phyloP scores from a whole-genome alignment of 1,140 invertebrate species.

The Probaryconus sp. region DNA sequence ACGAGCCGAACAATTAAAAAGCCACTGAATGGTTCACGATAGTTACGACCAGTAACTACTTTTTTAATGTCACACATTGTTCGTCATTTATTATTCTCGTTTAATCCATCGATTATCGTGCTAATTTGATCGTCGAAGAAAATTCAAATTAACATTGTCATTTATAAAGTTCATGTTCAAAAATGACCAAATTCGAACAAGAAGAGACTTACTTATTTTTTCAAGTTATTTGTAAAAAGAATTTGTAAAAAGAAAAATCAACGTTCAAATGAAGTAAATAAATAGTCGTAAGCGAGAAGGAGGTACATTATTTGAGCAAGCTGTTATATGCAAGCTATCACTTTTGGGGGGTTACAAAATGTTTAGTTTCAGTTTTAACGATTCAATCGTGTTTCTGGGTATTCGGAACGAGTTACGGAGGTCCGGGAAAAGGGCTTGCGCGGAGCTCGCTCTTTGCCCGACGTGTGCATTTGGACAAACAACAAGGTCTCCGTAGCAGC shows the following conservation, averaged over 20 bases:
- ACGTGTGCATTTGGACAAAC: conserved; percentile 70
- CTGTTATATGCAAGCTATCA: conserved; percentile 10
- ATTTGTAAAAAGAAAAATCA: conserved; percentile 1
- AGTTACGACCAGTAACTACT: not conserved
- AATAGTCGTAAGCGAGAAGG: not conserved
- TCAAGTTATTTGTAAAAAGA: too few species aligned
- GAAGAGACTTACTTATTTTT: too few species aligned
- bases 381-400: conserved; percentile 39
- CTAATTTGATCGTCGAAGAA: too few species aligned
- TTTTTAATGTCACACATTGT: not conserved
- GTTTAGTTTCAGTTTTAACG: conserved; percentile 40
- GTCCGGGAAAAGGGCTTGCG: conserved; percentile 33
- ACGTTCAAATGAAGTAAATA: not conserved
- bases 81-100: too few species aligned
- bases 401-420: conserved; percentile 27
- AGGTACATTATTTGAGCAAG: conserved; percentile 21
- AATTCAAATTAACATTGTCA: too few species aligned
- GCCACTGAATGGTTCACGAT: not conserved
- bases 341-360: too few species aligned
- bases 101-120: too few species aligned
- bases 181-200: too few species aligned
- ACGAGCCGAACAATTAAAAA: conserved; percentile 6
- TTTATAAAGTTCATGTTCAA: too few species aligned
- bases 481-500: conserved; percentile 62
- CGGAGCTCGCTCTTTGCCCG: conserved; percentile 14